Conservation (phyloP, 2,888 invertebrate species). For the Alloscopus bannaensis region DNA sequence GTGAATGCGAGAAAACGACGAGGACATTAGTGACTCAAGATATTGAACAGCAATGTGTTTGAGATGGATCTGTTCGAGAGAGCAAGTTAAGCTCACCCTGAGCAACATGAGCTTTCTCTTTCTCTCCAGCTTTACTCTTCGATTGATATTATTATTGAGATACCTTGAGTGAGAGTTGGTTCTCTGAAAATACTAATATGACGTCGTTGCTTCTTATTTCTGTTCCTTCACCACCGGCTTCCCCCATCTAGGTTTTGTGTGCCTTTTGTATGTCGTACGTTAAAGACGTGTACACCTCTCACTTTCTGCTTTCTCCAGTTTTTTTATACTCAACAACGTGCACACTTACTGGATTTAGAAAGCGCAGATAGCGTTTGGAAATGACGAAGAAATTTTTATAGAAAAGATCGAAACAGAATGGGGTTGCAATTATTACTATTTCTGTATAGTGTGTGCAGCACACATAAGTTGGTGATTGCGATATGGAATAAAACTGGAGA, state of each 20-base stretch:
- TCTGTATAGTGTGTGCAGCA: not conserved
- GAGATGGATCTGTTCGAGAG: constrained; percentile 32
- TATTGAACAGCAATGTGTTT: constrained; percentile 43
- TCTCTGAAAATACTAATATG: constrained; percentile 34
- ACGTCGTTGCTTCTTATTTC: constrained; percentile 7
- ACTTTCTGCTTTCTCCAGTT: constrained; percentile 15
- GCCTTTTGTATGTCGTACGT: not conserved
- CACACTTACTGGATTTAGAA: not conserved
- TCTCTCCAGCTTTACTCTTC: constrained; percentile 8
- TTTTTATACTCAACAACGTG: constrained; percentile 5
- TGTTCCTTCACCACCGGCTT: not conserved
- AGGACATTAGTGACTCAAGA: constrained; percentile 61
- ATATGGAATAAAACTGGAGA: too few species aligned
- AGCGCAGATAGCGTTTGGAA: not conserved
- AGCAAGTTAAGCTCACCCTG: constrained; percentile 57
- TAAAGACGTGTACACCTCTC: constrained; percentile 6
- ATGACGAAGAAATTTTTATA: not conserved
- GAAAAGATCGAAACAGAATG: not conserved
- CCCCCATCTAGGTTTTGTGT: not conserved
- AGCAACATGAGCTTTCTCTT: constrained; percentile 35
- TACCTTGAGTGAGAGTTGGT: constrained; percentile 17
- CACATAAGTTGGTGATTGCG: not conserved
- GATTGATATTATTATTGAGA: constrained; percentile 35
- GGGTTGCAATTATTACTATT: constrained; percentile 47
- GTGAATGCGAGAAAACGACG: constrained; percentile 34